A percentile compares a stretch with the other conserved stretches of the same genome.
These are phyloP conservation scores for Eulemur mongoz DNA, from an alignment of 2,797 vertebrate genomes.

Conservation along the genomic window DNA sequence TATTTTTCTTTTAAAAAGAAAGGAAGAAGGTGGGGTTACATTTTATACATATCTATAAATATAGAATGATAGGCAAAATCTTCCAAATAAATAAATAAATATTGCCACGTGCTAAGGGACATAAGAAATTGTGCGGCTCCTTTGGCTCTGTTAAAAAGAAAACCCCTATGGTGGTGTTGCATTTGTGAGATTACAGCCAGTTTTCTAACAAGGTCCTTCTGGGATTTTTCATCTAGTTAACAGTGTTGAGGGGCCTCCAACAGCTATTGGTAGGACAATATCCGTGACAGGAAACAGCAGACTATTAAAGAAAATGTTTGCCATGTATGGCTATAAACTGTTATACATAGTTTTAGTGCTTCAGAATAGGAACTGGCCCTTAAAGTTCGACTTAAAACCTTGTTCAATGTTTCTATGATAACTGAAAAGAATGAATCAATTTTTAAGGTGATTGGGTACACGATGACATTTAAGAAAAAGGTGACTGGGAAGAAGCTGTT, in stretches of 20 bases:
- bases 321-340: neutral
- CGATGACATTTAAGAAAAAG: neutral
- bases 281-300: neutral
- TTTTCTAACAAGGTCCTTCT: neutral
- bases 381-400: neutral
- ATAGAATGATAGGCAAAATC: constrained; percentile 80
- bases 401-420: neutral
- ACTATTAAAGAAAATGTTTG: neutral
- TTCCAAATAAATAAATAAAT: constrained; percentile 96
- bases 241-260: neutral
- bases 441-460: neutral
- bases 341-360: neutral
- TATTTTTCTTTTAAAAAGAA: constrained; percentile 82
- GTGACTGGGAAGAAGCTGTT: neutral
- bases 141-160: neutral
- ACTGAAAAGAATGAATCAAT: neutral
- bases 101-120: constrained; percentile 48
- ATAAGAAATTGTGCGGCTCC: neutral
- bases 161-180: neutral
- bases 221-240: neutral
- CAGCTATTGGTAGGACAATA: neutral
- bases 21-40: constrained; percentile 68
- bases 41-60: constrained; percentile 92
- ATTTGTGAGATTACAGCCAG: neutral
- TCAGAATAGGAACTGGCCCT: neutral